Evolutionary conservation across 1,140 invertebrate species (phyloP).

Genomic region (Pseudobourletiella spinata): DNA sequence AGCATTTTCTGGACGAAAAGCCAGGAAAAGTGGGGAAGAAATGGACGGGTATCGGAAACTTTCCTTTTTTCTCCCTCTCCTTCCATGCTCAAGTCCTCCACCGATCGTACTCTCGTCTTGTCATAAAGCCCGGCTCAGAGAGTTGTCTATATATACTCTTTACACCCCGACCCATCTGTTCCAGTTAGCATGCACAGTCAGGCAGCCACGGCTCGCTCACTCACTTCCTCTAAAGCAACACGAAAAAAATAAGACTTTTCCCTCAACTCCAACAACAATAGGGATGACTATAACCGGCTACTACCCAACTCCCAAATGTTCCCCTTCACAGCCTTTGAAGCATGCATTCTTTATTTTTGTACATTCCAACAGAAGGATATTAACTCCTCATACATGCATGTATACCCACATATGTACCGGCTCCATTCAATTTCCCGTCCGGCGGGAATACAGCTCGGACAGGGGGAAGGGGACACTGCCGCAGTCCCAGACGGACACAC

Average conservation of each 20-base stretch:
- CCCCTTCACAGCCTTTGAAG: not conserved
- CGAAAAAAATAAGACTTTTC: not conserved
- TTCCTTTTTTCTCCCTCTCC: not conserved
- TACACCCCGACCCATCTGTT: not conserved
- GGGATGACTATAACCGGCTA: too few species aligned
- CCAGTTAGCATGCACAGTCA: not conserved
- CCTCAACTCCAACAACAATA: not conserved
- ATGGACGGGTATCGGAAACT: not conserved
- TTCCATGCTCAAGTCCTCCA: not conserved
- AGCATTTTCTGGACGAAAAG: not conserved
- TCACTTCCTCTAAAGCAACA: too few species aligned
- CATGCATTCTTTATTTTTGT: not conserved
- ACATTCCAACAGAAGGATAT: not conserved
- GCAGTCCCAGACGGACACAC: too few species aligned
- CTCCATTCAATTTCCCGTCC: not conserved
- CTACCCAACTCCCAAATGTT: too few species aligned
- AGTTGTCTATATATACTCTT: not conserved
- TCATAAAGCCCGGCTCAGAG: not conserved
- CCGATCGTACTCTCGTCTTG: not conserved
- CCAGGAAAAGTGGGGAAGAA: not conserved
- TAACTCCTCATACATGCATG: not conserved
- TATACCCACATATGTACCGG: too few species aligned
- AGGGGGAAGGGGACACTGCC: not conserved
- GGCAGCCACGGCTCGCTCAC: too few species aligned
- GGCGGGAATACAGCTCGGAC: not conserved